Evolutionary conservation across 1,140 invertebrate genomes (phyloP).

Genomic region (Drosophila pallidifrons): DNA sequence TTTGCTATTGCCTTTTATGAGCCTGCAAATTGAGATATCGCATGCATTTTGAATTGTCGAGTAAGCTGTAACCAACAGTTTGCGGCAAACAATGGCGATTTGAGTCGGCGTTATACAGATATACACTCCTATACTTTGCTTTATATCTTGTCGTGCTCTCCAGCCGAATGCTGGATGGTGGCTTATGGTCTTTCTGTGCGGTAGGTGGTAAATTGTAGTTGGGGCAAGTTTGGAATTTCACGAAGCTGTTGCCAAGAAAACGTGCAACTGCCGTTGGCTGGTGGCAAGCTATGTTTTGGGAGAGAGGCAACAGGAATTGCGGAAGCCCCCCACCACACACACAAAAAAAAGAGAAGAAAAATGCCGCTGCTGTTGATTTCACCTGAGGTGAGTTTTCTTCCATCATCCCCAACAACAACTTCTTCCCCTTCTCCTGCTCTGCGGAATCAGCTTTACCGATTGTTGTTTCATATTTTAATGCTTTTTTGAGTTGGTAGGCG

Average conservation of each 20-base stretch:
- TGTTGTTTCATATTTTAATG: slow-evolving; percentile 84
- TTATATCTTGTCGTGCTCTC: slow-evolving; percentile 19
- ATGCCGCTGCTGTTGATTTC: slow-evolving; percentile 68
- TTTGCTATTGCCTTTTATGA: slow-evolving; percentile 63
- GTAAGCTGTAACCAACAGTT: slow-evolving; percentile 65
- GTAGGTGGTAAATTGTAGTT: slow-evolving; percentile 1
- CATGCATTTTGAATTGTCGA: slow-evolving; percentile 49
- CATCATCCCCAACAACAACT: slow-evolving; percentile 4
- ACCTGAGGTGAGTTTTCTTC: slow-evolving; percentile 52
- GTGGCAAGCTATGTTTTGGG: slow-evolving; percentile 46
- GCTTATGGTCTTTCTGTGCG: slow-evolving; percentile 1
- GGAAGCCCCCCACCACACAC: slow-evolving; percentile 1
- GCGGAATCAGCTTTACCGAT: slow-evolving; percentile 50
- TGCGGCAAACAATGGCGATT: slow-evolving; percentile 53
- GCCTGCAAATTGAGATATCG: slow-evolving; percentile 76
- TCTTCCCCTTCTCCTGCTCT: background rate
- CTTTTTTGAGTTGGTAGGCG: slow-evolving; percentile 79
- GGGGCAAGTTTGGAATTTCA: slow-evolving; percentile 63
- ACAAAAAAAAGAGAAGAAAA: background rate
- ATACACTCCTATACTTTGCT: slow-evolving; percentile 14
- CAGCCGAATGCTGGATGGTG: slow-evolving; percentile 24
- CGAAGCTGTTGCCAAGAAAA: slow-evolving; percentile 58
- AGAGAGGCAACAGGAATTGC: slow-evolving; percentile 31
- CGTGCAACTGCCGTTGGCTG: slow-evolving; percentile 72
- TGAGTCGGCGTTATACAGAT: slow-evolving; percentile 33